Evolutionary conservation across 92 coral and sea anemone genomes (phyloP).

Genomic region (Paramuricea clavata): DNA sequence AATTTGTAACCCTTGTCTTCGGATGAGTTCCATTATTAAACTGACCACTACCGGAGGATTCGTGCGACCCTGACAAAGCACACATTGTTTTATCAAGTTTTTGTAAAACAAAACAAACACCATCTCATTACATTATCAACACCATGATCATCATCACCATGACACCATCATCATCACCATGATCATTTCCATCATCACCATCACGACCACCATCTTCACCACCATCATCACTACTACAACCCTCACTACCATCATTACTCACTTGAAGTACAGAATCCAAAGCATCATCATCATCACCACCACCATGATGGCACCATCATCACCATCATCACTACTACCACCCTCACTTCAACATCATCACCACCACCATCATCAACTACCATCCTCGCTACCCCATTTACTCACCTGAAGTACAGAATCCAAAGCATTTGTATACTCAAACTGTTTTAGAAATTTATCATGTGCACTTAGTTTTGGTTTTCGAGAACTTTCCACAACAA

Average conservation of each 20-base stretch:
- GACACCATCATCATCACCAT: not conserved
- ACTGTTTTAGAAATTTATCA: constrained; percentile 78
- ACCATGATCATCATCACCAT: not conserved
- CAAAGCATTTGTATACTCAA: constrained; percentile 87
- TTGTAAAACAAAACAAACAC: not conserved
- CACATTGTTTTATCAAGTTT: too few species aligned
- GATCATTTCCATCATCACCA: not conserved
- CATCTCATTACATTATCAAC: too few species aligned
- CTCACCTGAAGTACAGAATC: constrained; percentile 86
- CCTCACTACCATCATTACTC: not conserved
- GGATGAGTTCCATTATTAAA: constrained; percentile 79
- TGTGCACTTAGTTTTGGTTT: constrained; percentile 69
- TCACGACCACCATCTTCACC: not conserved
- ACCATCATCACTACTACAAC: not conserved
- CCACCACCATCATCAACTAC: not conserved
- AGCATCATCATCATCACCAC: too few species aligned
- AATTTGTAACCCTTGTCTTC: constrained; percentile 86
- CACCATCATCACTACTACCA: too few species aligned
- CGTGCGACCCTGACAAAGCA: constrained; percentile 53
- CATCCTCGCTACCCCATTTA: not conserved
- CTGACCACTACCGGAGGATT: constrained; percentile 78
- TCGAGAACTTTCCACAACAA: constrained; percentile 71
- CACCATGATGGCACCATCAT: too few species aligned
- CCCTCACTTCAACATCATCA: too few species aligned
- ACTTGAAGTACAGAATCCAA: not conserved